Evolutionary conservation across 2,888 invertebrate genomes (phyloP).

Genomic region (Melipona bicolor): DNA sequence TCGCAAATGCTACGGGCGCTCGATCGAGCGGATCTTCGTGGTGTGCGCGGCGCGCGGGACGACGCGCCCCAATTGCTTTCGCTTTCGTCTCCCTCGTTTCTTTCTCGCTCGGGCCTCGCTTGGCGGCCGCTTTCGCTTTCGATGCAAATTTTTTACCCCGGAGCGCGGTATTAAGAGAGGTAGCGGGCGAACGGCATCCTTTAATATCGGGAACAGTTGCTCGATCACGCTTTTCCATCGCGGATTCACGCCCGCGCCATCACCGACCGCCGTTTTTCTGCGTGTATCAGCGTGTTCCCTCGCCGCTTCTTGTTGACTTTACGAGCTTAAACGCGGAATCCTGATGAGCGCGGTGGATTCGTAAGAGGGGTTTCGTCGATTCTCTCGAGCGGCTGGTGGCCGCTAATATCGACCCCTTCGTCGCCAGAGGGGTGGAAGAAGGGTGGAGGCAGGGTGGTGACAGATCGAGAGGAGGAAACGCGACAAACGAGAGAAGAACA

Average conservation of each 20-base stretch:
- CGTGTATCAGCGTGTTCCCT: constrained; percentile 57
- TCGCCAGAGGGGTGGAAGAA: neutral
- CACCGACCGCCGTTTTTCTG: constrained; percentile 17
- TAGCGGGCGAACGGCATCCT: constrained; percentile 72
- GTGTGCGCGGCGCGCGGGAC: constrained; percentile 8
- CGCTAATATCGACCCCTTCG: constrained; percentile 51
- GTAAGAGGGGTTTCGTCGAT: constrained; percentile 29
- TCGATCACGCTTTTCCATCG: constrained; percentile 72
- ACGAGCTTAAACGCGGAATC: constrained; percentile 58
- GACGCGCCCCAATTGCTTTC: constrained; percentile 50
- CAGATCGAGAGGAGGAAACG: neutral
- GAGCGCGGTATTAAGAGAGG: constrained; percentile 76
- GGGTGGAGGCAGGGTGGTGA: no score
- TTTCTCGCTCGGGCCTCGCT: neutral
- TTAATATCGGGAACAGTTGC: constrained; percentile 80
- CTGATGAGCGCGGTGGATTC: constrained; percentile 46
- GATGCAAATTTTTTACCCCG: constrained; percentile 77
- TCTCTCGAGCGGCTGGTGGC: constrained; percentile 14
- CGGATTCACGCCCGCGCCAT: constrained; percentile 35
- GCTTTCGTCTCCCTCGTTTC: constrained; percentile 32
- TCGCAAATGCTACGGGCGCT: constrained; percentile 21
- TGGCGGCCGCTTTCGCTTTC: constrained; percentile 71
- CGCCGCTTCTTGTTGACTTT: constrained; percentile 63
- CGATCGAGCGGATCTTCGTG: neutral
- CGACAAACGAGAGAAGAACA: neutral